Conservation (phyloP, 2,797 vertebrate species). For the Acipenser ruthenus region DNA sequence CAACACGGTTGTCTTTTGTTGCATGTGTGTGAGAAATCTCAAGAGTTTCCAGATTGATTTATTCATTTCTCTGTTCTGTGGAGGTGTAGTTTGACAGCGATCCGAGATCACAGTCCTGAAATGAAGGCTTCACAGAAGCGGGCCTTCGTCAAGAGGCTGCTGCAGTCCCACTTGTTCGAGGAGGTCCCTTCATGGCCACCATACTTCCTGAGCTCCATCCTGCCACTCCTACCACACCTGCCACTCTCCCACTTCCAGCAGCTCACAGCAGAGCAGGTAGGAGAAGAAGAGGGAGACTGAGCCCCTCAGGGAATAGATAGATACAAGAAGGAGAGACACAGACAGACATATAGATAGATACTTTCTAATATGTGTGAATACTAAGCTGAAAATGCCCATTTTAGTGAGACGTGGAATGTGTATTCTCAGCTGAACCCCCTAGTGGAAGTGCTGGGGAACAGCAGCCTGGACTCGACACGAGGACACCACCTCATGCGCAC, state of each 20-base stretch:
- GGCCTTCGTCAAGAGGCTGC: slow-evolving; percentile 71
- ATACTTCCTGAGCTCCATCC: slow-evolving; percentile 65
- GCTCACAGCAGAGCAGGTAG: slow-evolving; percentile 75
- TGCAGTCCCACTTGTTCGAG: slow-evolving; percentile 68
- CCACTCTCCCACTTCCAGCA: slow-evolving; percentile 75
- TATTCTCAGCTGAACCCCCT: slow-evolving; percentile 65
- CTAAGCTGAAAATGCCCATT: not conserved
- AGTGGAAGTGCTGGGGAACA: slow-evolving; percentile 65
- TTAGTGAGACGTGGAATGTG: not conserved
- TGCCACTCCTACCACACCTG: slow-evolving; percentile 74
- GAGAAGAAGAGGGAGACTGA: slow-evolving; percentile 9
- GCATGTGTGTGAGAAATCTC: too few relatives aligned
- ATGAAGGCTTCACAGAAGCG: slow-evolving; percentile 78
- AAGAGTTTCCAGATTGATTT: too few relatives aligned
- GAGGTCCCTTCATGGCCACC: slow-evolving; percentile 75
- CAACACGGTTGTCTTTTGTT: too few relatives aligned
- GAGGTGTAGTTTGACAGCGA: slow-evolving; percentile 64
- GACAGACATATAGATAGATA: too few relatives aligned
- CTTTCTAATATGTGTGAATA: not conserved
- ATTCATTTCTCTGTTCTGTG: not conserved
- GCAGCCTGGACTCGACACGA: slow-evolving; percentile 69
- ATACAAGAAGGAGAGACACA: too few relatives aligned
- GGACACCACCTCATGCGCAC: slow-evolving; percentile 73
- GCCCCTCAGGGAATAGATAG: not conserved
- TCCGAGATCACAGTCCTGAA: slow-evolving; percentile 70